Evolutionary conservation across 2,113 vertebrate species (phyloP).

Genomic region (Epinephelus moara): DNA sequence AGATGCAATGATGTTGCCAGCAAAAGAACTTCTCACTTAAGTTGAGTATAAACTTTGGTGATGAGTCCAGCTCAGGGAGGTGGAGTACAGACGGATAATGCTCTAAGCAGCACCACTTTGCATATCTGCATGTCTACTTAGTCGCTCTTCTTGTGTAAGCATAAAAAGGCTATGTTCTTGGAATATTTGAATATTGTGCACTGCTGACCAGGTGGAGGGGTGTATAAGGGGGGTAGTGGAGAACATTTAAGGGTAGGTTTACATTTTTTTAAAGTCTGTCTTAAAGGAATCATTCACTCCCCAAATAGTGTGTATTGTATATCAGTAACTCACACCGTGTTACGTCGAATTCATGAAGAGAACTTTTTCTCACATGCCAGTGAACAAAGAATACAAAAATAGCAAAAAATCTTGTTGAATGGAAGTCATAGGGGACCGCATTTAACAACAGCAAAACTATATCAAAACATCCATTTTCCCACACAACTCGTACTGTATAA

Average conservation of each 20-base stretch:
- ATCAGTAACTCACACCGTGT: too few relatives aligned
- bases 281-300: too few relatives aligned
- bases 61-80: not conserved
- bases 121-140: not conserved
- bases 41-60: not conserved
- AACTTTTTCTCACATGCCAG: too few relatives aligned
- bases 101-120: too few relatives aligned
- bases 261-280: not conserved
- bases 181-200: not conserved
- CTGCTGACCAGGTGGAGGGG: not conserved
- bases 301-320: too few relatives aligned
- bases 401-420: too few relatives aligned
- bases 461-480: too few relatives aligned
- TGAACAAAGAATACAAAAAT: too few relatives aligned
- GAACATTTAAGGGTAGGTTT: not conserved
- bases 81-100: not conserved
- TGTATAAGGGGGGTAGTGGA: not conserved
- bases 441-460: too few relatives aligned
- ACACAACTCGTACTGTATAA: too few relatives aligned
- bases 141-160: not conserved
- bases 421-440: too few relatives aligned
- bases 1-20: not conserved
- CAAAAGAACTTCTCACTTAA: not conserved
- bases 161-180: not conserved
- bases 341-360: too few relatives aligned